Percentiles rank a stretch among this genome's conserved stretches.
phyloP scores from a whole-genome alignment of 2,797 vertebrate genomes.

The Ptychobarbus kaznakovi region DNA sequence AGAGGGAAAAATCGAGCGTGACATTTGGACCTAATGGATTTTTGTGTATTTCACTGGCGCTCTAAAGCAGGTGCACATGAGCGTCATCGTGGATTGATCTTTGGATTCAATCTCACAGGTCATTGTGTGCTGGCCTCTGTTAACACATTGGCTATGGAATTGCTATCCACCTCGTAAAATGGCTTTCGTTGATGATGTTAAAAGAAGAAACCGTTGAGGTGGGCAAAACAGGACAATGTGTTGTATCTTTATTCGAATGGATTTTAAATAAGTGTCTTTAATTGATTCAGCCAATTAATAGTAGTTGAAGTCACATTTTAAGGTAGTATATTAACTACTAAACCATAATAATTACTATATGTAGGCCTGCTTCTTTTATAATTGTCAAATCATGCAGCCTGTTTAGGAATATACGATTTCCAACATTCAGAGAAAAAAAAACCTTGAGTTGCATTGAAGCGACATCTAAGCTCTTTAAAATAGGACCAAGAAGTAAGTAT shows the following conservation, averaged over 20 bases:
- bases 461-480: background rate
- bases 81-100: background rate
- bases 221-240: background rate
- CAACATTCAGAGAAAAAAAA: background rate
- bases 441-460: background rate
- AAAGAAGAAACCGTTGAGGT: background rate
- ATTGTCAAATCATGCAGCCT: background rate
- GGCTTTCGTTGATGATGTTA: background rate
- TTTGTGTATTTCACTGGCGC: background rate
- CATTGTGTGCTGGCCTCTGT: background rate
- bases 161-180: background rate
- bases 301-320: background rate
- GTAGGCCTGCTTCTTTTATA: background rate
- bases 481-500: no score
- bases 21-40: slow-evolving; percentile 13
- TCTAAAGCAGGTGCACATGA: slow-evolving; percentile 18
- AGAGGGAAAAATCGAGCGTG: background rate
- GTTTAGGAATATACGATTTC: background rate
- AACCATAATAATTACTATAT: background rate
- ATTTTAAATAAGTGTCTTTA: background rate
- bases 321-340: background rate
- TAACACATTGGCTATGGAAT: slow-evolving; percentile 16
- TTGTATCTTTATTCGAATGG: background rate
- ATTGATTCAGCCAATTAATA: background rate
- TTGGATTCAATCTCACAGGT: slow-evolving; percentile 34